Base-by-base conservation (phyloP, 2,797 vertebrate species). In the Spatula versicolor region DNA sequence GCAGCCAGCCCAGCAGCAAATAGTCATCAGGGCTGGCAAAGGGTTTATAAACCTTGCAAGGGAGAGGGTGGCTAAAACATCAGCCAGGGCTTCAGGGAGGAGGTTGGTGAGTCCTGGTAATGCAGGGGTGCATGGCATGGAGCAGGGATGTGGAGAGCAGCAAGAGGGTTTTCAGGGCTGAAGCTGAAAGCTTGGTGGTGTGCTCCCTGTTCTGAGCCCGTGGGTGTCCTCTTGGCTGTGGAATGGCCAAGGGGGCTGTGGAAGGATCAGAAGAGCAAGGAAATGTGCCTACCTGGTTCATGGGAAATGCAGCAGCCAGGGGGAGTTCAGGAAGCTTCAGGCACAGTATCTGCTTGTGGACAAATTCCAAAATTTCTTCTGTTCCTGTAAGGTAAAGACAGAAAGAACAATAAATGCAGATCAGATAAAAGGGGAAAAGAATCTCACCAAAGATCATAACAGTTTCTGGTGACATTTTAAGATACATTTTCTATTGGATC, bases 401-500 rank as follows among this genome's bases (percentile, higher is more conserved):
- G 54, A 48, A 71, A 58, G 52, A 78, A 81, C 48, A 55, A 87
- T 87, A 84, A 87, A 90, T n/a, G 69, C 64, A 55, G 69, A 68
- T 86, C 85, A 59, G 74, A 83, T 45, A 75, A 26, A 62, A 25
- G 43, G 18, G 39, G n/a, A 7, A 17, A 22, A 20, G 69, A 80
- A 30, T 1, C 35, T 64, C 66, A 37, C 11, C 19, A 7, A 39
- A 48, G 55, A 58, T 6, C 43, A 2, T 37, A 88, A 25, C 20
- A 12, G 58, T 69, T 81, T 33, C 52, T 81, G 48, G 58, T 93
- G 88, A 91, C 82, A 84, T 94, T 94, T 91, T 31, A 86, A 87
- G 71, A 41, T 41, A 11, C 26, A 74, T 93, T 83, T 91, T 35
- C 78, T 71, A 58, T 48, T 68, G 79, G 66, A 63, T 46, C 48